Conservation (phyloP, 2,797 vertebrate species). For the Sebastes vulpes region DNA sequence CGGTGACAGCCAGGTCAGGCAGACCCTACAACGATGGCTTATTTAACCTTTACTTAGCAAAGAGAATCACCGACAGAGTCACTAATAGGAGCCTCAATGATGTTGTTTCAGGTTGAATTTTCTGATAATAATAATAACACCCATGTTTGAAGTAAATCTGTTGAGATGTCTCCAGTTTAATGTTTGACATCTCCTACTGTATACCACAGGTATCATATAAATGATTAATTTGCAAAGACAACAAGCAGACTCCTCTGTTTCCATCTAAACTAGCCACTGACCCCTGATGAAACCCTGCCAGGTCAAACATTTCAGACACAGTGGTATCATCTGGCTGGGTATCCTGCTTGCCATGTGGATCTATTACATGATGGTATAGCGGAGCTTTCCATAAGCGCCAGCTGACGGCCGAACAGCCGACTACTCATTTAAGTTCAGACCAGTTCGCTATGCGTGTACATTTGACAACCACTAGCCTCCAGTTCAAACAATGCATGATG, state of each 20-base stretch:
- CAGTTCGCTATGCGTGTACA: background rate
- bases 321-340: background rate
- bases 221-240: background rate
- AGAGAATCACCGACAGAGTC: background rate
- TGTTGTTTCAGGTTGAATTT: background rate
- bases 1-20: constrained; percentile 47
- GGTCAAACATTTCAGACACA: constrained; percentile 5
- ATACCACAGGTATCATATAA: background rate
- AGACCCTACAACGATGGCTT: constrained; percentile 26
- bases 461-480: background rate
- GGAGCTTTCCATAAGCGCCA: background rate
- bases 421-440: background rate
- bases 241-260: background rate
- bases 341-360: background rate
- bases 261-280: background rate
- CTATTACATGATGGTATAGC: background rate
- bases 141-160: background rate
- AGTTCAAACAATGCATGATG: background rate
- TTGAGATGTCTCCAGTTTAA: background rate
- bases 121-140: background rate
- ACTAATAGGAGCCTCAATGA: background rate
- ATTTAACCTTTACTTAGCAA: constrained; percentile 36
- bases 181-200: background rate
- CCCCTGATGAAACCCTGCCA: constrained; percentile 1
- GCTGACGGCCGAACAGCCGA: background rate